A percentile compares a stretch with the other conserved stretches of the same genome.
These are phyloP conservation scores for Manis javanica DNA, from an alignment of 2,797 vertebrate species.

Conservation along the genomic window DNA sequence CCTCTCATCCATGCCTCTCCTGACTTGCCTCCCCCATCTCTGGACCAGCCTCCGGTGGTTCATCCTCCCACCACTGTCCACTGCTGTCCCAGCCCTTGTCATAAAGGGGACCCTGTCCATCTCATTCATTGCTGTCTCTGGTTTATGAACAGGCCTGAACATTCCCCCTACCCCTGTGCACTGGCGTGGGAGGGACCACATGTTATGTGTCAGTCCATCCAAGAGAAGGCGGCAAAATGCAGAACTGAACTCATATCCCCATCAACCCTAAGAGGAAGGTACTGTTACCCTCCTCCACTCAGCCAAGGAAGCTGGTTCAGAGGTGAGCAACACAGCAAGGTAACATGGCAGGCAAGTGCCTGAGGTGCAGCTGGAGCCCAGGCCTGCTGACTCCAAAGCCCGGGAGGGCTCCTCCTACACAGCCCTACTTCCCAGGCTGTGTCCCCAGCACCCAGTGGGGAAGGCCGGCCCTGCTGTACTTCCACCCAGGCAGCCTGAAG, in stretches of 20 bases:
- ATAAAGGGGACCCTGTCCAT: neutral
- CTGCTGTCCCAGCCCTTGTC: neutral
- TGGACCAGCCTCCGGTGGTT: neutral
- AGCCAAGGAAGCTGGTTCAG: neutral
- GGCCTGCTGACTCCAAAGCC: neutral
- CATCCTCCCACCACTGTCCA: neutral
- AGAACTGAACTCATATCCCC: neutral
- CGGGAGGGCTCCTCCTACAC: neutral
- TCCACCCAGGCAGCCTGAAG: neutral
- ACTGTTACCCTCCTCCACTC: neutral
- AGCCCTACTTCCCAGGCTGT: neutral
- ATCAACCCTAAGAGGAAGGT: neutral
- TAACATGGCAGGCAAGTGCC: neutral
- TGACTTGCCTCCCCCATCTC: neutral
- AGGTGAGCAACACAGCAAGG: neutral
- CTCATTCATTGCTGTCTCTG: neutral
- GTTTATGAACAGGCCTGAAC: no score
- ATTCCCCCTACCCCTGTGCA: neutral
- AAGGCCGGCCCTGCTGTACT: neutral
- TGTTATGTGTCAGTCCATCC: neutral
- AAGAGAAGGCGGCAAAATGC: neutral
- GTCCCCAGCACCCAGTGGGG: neutral
- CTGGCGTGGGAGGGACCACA: neutral
- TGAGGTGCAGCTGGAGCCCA: neutral
- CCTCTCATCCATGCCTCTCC: accelerated